These are phyloP conservation scores for Hydrocynus forskahlii DNA, from an alignment of 2,797 vertebrate genomes.

Conservation along the genomic window DNA sequence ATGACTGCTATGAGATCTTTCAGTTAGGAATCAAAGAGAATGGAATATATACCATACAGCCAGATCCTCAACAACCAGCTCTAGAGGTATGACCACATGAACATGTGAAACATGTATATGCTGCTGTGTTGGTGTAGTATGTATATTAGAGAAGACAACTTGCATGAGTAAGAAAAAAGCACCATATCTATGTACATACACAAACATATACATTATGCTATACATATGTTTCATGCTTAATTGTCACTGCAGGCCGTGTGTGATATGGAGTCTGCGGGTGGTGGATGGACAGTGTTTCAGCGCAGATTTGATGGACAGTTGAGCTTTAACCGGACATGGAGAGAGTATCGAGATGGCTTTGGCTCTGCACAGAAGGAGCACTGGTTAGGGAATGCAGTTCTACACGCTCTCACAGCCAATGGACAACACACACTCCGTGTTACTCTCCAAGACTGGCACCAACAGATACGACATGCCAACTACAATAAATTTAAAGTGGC, in stretches of 20 bases:
- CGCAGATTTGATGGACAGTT: conserved; percentile 75
- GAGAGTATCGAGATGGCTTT: conserved; percentile 83
- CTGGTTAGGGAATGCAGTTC: conserved; percentile 81
- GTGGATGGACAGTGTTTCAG: conserved; percentile 85
- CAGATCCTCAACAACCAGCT: conserved; percentile 74
- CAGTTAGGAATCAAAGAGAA: conserved; percentile 82
- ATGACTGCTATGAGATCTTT: conserved; percentile 84
- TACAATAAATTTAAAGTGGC: conserved; percentile 83
- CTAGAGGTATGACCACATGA: conserved; percentile 80
- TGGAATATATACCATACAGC: conserved; percentile 86
- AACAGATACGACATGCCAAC: conserved; percentile 77
- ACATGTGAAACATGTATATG: background rate
- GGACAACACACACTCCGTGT: conserved; percentile 78
- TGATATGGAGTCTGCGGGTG: conserved; percentile 83
- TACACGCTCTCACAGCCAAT: conserved; percentile 72
- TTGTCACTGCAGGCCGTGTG: conserved; percentile 77
- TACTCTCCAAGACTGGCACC: conserved; percentile 83
- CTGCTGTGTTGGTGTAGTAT: background rate
- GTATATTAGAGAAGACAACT: background rate
- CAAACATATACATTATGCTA: conserved; percentile 27
- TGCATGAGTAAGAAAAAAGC: background rate
- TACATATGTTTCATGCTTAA: conserved; percentile 39
- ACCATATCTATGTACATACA: background rate
- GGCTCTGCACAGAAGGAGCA: conserved; percentile 78
- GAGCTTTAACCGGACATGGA: conserved; percentile 84